Evolutionary conservation across 2,888 invertebrate genomes (phyloP), one percentile per base, ranked within the genome.

Genomic region (Clepsis dumicolana): DNA sequence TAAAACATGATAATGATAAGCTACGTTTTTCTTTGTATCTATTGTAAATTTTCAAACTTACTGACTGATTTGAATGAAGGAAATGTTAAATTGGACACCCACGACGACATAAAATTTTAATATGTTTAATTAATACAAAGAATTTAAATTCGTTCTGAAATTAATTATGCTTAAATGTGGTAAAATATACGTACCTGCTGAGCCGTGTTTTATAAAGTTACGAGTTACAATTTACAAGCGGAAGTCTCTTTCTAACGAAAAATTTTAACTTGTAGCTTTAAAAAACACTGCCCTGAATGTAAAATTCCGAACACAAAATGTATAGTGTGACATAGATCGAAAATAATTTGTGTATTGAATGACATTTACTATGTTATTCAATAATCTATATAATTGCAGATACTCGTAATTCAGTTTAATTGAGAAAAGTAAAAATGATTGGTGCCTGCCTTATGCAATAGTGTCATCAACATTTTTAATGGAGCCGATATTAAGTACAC

Each of bases 1-100:
- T 68, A 64, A 64, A 64, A 53, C 59, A 68, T 44, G 64, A 53
- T 64, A 68, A 68, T 44, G 64, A 53, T 64, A 68, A 68, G 68
- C 64, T 52, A 59, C 63, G 48, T 63, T 29, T 64, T 57, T n/a
- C 35, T 57, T 67, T 44, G 25, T 44, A 18, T 24, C 10, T 44
- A 21, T 29, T 68, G 25, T 57, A 18, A 57, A 24, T 18, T 14
- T 32, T 41, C 61, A 41, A 48, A 29, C 35, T 56, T 24, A 32
- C 59, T 27, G 50, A 68, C 64, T 59, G 64, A 68, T n/a, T 35
- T 56, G 16, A 24, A 56, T 57, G 35, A 32, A 38, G 48, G 25
- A 5, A 18, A 21, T 5, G 5, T 18, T 18, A 50, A 24, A 3
- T 18, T 24, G n/a, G 4, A 7, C 25, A n/a, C 52, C 24, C 52